Percentiles rank a stretch among this genome's conserved stretches.
Evolutionary conservation across 1,140 invertebrate species (phyloP).

Genomic region (Frieseomelitta varia): DNA sequence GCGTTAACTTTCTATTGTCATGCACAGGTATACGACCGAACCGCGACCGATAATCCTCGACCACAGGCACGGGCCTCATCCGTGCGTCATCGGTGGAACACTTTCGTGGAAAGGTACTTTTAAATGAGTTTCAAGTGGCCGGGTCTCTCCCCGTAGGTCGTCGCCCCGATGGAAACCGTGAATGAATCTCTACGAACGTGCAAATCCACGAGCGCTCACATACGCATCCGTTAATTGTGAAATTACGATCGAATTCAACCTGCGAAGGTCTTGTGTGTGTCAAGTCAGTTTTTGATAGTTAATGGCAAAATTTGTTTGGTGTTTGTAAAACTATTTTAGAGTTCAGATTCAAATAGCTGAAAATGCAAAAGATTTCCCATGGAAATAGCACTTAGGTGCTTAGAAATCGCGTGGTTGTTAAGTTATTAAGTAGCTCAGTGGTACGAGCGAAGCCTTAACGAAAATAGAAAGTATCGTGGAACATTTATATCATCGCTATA

Average conservation of each 20-base stretch:
- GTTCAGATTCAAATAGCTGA: no score
- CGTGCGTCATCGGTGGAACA: slow-evolving; percentile 66
- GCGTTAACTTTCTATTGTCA: slow-evolving; percentile 77
- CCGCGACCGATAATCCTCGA: background rate
- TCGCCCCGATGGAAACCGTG: slow-evolving; percentile 19
- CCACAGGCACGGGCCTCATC: slow-evolving; percentile 34
- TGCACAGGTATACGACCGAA: slow-evolving; percentile 51
- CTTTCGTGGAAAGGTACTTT: slow-evolving; percentile 68
- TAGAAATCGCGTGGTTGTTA: slow-evolving; percentile 25
- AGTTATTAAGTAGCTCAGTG: slow-evolving; percentile 50
- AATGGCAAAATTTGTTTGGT: no score
- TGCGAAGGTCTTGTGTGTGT: no score
- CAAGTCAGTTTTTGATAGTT: no score
- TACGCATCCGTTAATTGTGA: no score
- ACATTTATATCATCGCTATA: slow-evolving; percentile 22
- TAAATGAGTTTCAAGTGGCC: slow-evolving; percentile 29
- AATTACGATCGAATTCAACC: no score
- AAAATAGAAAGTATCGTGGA: slow-evolving; percentile 44
- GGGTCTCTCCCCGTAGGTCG: slow-evolving; percentile 9
- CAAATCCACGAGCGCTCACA: background rate
- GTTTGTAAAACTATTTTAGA: no score
- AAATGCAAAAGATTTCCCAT: no score
- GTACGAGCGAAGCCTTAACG: slow-evolving; percentile 21
- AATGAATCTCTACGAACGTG: slow-evolving; percentile 9
- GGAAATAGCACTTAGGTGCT: no score